Conservation (phyloP, 2,113 vertebrate species). For the Epinephelus moara region DNA sequence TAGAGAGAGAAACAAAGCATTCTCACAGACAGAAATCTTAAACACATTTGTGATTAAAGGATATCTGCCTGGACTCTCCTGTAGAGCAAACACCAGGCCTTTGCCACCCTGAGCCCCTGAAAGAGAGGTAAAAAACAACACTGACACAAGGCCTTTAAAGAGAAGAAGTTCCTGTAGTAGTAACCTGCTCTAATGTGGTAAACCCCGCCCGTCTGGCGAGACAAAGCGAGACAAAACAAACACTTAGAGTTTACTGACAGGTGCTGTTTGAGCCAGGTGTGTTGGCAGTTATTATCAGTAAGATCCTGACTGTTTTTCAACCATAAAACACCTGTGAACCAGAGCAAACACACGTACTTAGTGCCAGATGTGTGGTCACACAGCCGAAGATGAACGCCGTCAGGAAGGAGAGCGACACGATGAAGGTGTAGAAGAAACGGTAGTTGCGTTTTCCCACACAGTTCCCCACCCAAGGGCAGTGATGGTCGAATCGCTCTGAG, state of each 20-base stretch:
- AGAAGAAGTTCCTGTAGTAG: too few species aligned
- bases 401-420: slow-evolving; percentile 95
- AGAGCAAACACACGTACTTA: slow-evolving; percentile 85
- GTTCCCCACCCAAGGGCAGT: slow-evolving; percentile 98
- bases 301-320: not conserved
- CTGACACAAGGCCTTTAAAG: not conserved
- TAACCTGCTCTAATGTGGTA: not conserved
- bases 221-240: slow-evolving; percentile 17
- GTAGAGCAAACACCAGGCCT: slow-evolving; percentile 89
- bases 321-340: not conserved
- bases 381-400: slow-evolving; percentile 97
- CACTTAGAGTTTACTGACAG: not conserved
- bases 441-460: slow-evolving; percentile 97
- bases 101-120: slow-evolving; percentile 89
- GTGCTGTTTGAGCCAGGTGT: slow-evolving; percentile 4
- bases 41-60: slow-evolving; percentile 82
- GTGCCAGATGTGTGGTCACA: slow-evolving; percentile 93
- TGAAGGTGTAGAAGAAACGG: slow-evolving; percentile 96
- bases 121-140: slow-evolving; percentile 17
- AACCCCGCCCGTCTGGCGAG: not conserved
- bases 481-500: slow-evolving; percentile 95
- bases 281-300: not conserved
- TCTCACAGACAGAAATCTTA: not conserved
- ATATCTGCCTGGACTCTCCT: slow-evolving; percentile 97
- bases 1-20: not conserved